Conservation (phyloP, 2,888 invertebrate genomes). For the Teinopalpus imperialis region DNA sequence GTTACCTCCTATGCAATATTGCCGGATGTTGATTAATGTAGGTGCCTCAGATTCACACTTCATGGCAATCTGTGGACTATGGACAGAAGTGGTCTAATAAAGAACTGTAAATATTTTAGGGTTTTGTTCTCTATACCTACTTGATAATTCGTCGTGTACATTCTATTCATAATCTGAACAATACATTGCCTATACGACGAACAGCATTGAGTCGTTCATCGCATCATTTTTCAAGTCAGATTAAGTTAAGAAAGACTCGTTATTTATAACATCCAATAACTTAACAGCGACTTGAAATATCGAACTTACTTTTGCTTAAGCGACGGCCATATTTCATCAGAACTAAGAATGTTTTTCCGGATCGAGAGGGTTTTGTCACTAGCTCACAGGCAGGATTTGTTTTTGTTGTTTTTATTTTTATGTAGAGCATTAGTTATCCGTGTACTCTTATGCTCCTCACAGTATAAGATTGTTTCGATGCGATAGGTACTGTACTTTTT, state of each 20-base stretch:
- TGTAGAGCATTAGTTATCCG: conserved; percentile 19
- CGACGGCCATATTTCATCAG: conserved; percentile 71
- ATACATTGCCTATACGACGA: conserved; percentile 66
- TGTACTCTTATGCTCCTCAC: conserved; percentile 2
- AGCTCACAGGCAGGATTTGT: conserved; percentile 49
- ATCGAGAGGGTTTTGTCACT: conserved; percentile 65
- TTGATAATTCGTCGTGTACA: conserved; percentile 29
- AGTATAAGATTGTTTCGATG: too few relatives aligned
- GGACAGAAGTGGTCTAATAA: too few relatives aligned
- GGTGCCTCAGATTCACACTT: too few relatives aligned
- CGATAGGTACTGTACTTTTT: too few relatives aligned
- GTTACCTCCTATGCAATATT: too few relatives aligned
- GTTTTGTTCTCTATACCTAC: conserved; percentile 2
- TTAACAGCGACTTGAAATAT: conserved; percentile 75
- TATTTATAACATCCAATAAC: conserved; percentile 80
- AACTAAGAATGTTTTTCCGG: conserved; percentile 78
- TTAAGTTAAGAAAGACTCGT: conserved; percentile 76
- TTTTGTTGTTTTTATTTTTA: conserved; percentile 29
- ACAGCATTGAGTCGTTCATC: too few relatives aligned
- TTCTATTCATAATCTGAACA: conserved; percentile 63
- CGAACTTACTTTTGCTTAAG: conserved; percentile 78
- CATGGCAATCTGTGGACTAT: too few relatives aligned
- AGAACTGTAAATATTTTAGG: too few relatives aligned
- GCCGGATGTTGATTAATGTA: too few relatives aligned
- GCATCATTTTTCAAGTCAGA: conserved; percentile 79